Base-by-base conservation (phyloP, 2,797 vertebrate species). In the Numenius phaeopus region DNA sequence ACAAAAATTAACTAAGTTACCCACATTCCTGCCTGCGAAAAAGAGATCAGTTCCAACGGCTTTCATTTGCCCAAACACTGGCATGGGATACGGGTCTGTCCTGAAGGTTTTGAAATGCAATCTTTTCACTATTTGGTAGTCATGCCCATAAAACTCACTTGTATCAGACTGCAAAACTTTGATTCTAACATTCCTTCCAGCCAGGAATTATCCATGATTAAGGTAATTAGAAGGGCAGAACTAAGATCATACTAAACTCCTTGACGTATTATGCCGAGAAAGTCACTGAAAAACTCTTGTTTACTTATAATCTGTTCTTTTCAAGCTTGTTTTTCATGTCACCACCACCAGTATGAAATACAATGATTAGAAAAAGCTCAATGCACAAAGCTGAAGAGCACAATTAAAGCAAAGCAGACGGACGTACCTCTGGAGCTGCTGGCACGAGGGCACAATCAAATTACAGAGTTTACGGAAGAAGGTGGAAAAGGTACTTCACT, bases 161-260 rank as follows among this genome's bases (percentile, higher is more conserved):
- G 72, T 71, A 78, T 88, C 55, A 49, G 85, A 94, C 76, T 93
- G 94, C 27, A 61, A 95, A 95, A 91, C 26, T 37, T 37, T 3
- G 46, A 77, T 83, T 94, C 52, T 40, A 87, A 26, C n/a, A 75
- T 6, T 18, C 66, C 57, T 67, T 50, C 83, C 21, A 65, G 71
- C 23, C 80, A 95, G 58, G 65, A 95, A 95, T 88, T 93, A 96
- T 77, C 89, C 52, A 52, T 27, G 19, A 95, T 83, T 76, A 85
- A 96, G 90, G 58, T 79, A 83, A 93, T 95, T 86, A 77, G 47
- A 55, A 84, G 83, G 80, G 32, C 37, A 92, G 73, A 97, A 88
- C 30, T 66, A 90, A 93, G 86, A 82, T 94, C 71, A 91, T 54
- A 69, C n/a, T 62, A 72, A 81, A 65, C 22, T 88, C 44, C 52